Conservation (phyloP, 2,888 invertebrate genomes). For the Saturnia japonica region DNA sequence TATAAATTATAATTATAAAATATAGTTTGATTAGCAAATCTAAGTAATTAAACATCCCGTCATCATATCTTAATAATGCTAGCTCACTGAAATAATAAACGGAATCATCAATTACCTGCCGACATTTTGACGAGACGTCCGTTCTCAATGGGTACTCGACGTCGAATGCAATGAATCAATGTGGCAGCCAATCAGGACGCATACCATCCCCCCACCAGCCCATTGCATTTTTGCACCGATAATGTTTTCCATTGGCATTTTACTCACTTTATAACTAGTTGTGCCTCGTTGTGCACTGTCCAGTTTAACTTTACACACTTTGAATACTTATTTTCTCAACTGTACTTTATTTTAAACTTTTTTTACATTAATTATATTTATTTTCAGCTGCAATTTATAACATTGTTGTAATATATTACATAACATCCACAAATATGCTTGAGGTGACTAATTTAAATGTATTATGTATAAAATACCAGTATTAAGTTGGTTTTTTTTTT, state of each 20-base stretch:
- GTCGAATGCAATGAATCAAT: slow-evolving; percentile 52
- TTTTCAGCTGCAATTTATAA: not conserved
- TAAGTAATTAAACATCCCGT: not conserved
- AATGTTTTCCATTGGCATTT: slow-evolving; percentile 64
- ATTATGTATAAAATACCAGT: no score
- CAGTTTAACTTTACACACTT: slow-evolving; percentile 10
- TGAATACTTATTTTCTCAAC: slow-evolving; percentile 7
- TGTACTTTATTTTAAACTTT: not conserved
- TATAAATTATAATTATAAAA: no score
- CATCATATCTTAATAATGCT: not conserved
- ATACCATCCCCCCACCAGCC: slow-evolving; percentile 63
- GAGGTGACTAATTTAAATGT: not conserved
- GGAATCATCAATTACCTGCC: slow-evolving; percentile 57
- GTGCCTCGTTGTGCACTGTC: not conserved
- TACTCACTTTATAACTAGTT: slow-evolving; percentile 31
- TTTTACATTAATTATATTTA: not conserved
- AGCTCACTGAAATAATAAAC: not conserved
- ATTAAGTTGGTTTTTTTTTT: no score
- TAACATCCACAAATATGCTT: not conserved
- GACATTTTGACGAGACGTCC: slow-evolving; percentile 64
- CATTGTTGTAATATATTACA: not conserved
- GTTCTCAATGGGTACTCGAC: slow-evolving; percentile 45
- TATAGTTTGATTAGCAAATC: not conserved
- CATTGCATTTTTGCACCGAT: slow-evolving; percentile 69
- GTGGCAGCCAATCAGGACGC: slow-evolving; percentile 49